Percentiles rank a stretch among this genome's conserved stretches.
These are phyloP conservation scores for Bombycilla garrulus DNA, from an alignment of 2,113 vertebrate genomes.

Conservation along the genomic window DNA sequence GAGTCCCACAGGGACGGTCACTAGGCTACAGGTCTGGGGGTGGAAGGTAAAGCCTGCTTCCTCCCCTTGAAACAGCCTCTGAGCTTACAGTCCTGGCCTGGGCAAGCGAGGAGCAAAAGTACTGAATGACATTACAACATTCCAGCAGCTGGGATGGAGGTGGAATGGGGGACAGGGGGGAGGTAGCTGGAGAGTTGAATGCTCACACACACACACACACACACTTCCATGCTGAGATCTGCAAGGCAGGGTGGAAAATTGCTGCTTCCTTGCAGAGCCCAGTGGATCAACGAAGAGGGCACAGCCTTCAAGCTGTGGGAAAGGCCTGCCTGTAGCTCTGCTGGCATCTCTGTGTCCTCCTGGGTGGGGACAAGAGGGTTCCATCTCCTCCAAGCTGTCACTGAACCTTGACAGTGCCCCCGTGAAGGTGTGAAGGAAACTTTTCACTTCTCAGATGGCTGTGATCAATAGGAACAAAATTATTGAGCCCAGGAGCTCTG, in stretches of 20 bases:
- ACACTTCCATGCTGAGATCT: neutral
- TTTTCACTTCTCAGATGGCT: neutral
- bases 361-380: neutral
- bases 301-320: neutral
- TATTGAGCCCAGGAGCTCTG: neutral
- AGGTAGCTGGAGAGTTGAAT: neutral
- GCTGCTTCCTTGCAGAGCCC: neutral
- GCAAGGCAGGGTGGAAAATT: neutral
- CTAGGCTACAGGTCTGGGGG: neutral
- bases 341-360: neutral
- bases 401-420: neutral
- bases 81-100: neutral
- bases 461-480: neutral
- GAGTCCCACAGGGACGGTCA: neutral
- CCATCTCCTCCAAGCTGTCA: neutral
- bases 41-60: neutral
- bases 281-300: neutral
- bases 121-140: neutral
- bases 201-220: neutral
- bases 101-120: accelerated
- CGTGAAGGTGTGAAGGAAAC: neutral
- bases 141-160: neutral
- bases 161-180: accelerated
- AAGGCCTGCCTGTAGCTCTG: neutral
- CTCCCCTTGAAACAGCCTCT: neutral